Conservation (phyloP, 2,113 vertebrate genomes). For the Zapornia atra region DNA sequence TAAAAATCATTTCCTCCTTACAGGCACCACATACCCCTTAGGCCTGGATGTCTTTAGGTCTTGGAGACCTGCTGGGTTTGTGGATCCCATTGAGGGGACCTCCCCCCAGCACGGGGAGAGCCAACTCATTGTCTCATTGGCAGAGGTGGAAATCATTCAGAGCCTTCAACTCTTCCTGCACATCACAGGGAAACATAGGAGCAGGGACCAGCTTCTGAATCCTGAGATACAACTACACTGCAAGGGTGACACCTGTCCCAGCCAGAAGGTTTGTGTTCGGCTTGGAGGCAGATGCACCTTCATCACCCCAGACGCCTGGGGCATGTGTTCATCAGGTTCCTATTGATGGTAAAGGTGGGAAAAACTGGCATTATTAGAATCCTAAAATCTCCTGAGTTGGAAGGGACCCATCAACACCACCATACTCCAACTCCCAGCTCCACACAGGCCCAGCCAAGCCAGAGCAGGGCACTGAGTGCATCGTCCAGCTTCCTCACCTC, state of each 20-base stretch:
- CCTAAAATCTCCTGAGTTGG: too few relatives aligned
- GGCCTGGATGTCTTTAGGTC: neutral
- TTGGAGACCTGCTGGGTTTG: neutral
- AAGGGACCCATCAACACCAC: too few relatives aligned
- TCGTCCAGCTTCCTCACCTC: too few relatives aligned
- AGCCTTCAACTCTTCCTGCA: neutral
- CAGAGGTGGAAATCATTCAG: neutral
- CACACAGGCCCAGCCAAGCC: too few relatives aligned
- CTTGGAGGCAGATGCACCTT: neutral
- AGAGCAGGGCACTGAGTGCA: too few relatives aligned
- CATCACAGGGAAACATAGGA: neutral
- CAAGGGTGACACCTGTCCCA: neutral
- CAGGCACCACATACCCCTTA: neutral
- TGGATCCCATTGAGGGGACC: fast-evolving
- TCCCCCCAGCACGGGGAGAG: fast-evolving
- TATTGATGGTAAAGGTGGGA: neutral
- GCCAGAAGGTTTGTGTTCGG: neutral
- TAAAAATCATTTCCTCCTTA: neutral
- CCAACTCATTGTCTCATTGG: neutral
- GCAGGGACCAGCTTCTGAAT: neutral
- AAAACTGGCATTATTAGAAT: neutral
- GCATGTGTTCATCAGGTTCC: neutral
- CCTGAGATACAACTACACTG: neutral
- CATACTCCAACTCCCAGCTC: too few relatives aligned
- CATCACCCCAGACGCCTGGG: neutral